phyloP scores from a whole-genome alignment of 1,140 invertebrate genomes.

The Helicoverpa zea region DNA sequence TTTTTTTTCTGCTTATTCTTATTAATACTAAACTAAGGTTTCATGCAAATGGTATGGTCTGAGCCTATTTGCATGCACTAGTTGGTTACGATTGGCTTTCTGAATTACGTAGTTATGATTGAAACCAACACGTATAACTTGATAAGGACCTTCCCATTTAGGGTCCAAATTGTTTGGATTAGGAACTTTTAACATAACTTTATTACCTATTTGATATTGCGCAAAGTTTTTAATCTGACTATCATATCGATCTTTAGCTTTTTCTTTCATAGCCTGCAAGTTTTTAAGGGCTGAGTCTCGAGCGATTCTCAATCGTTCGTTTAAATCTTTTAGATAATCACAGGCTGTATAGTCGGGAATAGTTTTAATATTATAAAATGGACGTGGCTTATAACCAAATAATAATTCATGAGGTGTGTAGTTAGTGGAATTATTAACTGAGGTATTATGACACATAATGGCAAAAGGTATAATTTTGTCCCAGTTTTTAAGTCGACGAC shows the following conservation, averaged over 20 bases:
- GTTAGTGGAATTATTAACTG: constrained; percentile 68
- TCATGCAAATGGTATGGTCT: not conserved
- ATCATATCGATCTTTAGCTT: constrained; percentile 64
- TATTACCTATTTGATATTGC: constrained; percentile 57
- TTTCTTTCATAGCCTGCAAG: constrained; percentile 67
- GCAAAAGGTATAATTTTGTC: constrained; percentile 77
- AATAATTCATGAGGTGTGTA: constrained; percentile 80
- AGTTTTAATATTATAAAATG: constrained; percentile 62
- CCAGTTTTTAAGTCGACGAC: constrained; percentile 76
- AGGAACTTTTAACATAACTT: constrained; percentile 63
- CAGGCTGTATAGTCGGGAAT: constrained; percentile 58
- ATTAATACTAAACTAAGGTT: constrained; percentile 10
- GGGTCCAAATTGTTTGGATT: constrained; percentile 66
- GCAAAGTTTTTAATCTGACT: constrained; percentile 63
- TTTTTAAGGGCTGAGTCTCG: constrained; percentile 58
- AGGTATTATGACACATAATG: constrained; percentile 85
- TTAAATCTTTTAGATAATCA: constrained; percentile 67
- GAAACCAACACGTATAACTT: constrained; percentile 31
- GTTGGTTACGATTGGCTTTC: not conserved
- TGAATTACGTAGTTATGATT: not conserved
- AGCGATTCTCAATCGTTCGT: constrained; percentile 61
- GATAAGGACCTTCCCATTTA: constrained; percentile 71
- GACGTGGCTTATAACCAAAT: constrained; percentile 74
- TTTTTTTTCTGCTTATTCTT: not conserved
- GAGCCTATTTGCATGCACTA: not conserved